Base-by-base conservation (phyloP, 2,113 vertebrate genomes). In the Podarcis cretensis region DNA sequence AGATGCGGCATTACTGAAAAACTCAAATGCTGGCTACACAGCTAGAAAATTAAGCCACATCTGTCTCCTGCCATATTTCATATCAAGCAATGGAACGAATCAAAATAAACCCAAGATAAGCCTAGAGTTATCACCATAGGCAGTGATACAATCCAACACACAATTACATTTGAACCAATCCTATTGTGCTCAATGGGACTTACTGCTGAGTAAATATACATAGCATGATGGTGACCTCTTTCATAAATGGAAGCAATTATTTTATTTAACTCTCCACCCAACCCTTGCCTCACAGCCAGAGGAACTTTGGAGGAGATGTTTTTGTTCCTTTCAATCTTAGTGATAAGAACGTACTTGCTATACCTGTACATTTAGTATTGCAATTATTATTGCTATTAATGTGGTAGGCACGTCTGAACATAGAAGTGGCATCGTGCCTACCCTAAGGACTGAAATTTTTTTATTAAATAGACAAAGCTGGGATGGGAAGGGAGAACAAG, bases 21-120 rank as follows among this genome's bases (percentile, higher is more conserved):
- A n/a, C 68, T 88, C 40, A 59, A 73, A 89, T 54, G 6, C n/a
- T 88, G 37, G 37, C 89, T 5, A 80, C 66, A 23, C 8, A 89
- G 48, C 25, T 89, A 40, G 73, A 10, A 93, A 82, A 91, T 79
- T 77, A 91, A 35, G n/a, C 59, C 40, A 71, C 83, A 27, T 73
- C 43, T 84, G 66, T 18, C 35, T 87, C 59, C 14, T 74, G 13
- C 25, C 35, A 40, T 77, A 43, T 48, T 10, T 80, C 54, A n/a
- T 57, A 65, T 74, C 40, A 40, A n/a, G 37, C 30, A 90, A 40
- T 54, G 75, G 63, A 90, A 57, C 23, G 23, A 90, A 80, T 74
- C 30, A 35, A 75, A 71, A 35, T 20, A 18, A 32, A 27, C 43
- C 65, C 32, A 65, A 40, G 4, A 9, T 88, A 82, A 82, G 30